Percentiles rank a stretch among this genome's conserved stretches.
phyloP scores from a whole-genome alignment of 2,888 invertebrate genomes.

The Melitaea athalia region DNA sequence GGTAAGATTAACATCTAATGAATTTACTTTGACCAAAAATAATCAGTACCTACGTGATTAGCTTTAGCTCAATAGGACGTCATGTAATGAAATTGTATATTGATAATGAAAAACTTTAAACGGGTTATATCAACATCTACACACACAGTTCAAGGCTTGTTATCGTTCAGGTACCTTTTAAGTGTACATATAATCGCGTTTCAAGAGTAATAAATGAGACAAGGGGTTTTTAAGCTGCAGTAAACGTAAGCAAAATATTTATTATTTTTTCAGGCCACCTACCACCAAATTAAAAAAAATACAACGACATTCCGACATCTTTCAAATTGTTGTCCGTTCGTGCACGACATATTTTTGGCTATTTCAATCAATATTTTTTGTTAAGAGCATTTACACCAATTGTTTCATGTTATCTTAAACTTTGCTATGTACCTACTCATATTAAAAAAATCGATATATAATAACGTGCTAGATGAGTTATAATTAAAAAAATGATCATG shows the following conservation, averaged over 20 bases:
- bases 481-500: too few species aligned
- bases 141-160: background rate
- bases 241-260: background rate
- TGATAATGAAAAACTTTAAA: background rate
- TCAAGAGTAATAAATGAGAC: slow-evolving; percentile 16
- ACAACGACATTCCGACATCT: background rate
- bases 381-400: background rate
- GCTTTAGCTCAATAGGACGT: slow-evolving; percentile 2
- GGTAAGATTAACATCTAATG: slow-evolving; percentile 20
- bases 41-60: slow-evolving; percentile 5
- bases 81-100: background rate
- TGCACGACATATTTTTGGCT: background rate
- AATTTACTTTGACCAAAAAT: slow-evolving; percentile 17
- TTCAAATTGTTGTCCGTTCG: background rate
- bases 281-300: background rate
- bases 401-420: too few species aligned
- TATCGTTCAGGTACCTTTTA: slow-evolving; percentile 13
- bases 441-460: too few species aligned
- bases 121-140: background rate
- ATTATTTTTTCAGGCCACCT: background rate
- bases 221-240: slow-evolving; percentile 15
- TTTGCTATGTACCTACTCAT: too few species aligned
- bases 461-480: too few species aligned
- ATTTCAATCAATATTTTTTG: background rate
- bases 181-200: too few species aligned